Evolutionary conservation across 2,888 invertebrate species (phyloP).

Genomic region (Acanthoscelides obtectus): DNA sequence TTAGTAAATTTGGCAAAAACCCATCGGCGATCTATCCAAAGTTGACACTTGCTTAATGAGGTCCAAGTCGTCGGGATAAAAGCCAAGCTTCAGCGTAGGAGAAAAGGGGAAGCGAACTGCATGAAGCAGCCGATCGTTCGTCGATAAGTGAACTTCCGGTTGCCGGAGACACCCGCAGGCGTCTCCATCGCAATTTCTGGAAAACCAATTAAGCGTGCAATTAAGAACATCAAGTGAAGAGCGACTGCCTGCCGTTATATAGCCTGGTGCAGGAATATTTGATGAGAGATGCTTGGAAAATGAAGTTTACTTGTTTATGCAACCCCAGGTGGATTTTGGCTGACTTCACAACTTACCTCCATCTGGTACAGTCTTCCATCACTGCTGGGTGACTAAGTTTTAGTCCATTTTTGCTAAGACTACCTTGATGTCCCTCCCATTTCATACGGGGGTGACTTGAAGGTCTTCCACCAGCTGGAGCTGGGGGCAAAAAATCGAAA

Average conservation of each 20-base stretch:
- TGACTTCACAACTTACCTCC: no score
- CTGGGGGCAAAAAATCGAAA: no score
- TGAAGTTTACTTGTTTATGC: no score
- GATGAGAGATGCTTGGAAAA: background rate
- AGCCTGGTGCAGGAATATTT: background rate
- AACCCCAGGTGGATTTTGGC: no score
- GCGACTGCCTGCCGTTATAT: background rate
- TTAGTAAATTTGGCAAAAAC: background rate
- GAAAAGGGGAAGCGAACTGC: background rate
- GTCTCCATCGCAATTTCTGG: constrained; percentile 10
- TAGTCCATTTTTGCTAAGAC: no score
- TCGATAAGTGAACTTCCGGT: background rate
- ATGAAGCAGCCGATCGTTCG: no score
- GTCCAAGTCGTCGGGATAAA: background rate
- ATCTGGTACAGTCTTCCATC: no score
- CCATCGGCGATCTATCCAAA: background rate
- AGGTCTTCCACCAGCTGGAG: no score
- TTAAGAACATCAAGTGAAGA: constrained; percentile 20
- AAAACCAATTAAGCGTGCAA: constrained; percentile 22
- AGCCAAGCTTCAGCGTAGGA: background rate
- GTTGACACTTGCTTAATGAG: background rate
- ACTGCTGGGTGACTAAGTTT: no score
- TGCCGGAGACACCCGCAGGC: background rate
- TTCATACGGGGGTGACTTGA: no score
- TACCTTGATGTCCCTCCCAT: no score